Conservation (phyloP, 2,888 invertebrate genomes). For the Lasioglossum vierecki region DNA sequence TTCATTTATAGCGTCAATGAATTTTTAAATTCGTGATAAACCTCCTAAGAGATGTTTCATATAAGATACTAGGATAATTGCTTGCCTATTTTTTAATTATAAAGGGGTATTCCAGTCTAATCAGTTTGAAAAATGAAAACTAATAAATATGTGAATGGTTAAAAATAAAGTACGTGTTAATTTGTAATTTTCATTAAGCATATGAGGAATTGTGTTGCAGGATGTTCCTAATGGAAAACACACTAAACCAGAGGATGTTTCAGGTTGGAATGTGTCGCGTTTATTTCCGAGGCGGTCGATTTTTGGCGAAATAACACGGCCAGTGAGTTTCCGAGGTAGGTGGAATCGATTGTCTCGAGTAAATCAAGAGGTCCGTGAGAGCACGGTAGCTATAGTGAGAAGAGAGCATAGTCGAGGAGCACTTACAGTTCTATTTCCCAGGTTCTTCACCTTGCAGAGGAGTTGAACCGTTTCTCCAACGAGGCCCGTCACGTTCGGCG, state of each 20-base stretch:
- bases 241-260: not conserved
- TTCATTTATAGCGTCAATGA: too few relatives aligned
- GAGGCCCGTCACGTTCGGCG: slow-evolving; percentile 92
- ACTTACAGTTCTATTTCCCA: slow-evolving; percentile 95
- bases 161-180: too few relatives aligned
- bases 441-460: slow-evolving; percentile 93
- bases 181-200: not conserved
- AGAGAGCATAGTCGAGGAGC: not conserved
- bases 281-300: not conserved
- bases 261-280: not conserved
- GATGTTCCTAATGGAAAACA: too few relatives aligned
- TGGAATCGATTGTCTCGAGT: not conserved
- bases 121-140: too few relatives aligned
- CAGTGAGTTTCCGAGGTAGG: not conserved
- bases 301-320: not conserved
- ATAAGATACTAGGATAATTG: too few relatives aligned
- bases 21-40: too few relatives aligned
- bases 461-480: slow-evolving; percentile 93
- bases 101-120: too few relatives aligned
- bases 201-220: not conserved
- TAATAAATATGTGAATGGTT: too few relatives aligned
- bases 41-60: too few relatives aligned
- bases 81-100: too few relatives aligned
- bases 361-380: not conserved
- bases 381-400: not conserved